Percentiles rank a stretch among this genome's conserved stretches.
These are phyloP conservation scores for Willowsia nigromaculata DNA, from an alignment of 2,888 invertebrate genomes.

Conservation along the genomic window DNA sequence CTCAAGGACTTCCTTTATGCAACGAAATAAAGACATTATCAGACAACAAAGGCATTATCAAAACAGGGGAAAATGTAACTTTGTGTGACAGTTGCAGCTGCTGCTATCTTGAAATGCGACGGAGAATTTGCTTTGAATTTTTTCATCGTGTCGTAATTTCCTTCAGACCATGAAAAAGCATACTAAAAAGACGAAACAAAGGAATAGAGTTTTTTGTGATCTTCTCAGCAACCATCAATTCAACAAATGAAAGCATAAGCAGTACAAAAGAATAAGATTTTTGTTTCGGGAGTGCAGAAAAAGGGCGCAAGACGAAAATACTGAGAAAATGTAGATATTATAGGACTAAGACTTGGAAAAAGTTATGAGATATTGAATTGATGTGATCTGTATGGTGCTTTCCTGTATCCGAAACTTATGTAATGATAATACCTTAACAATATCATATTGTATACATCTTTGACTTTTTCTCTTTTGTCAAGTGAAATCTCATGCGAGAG, in stretches of 20 bases:
- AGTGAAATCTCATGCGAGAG: background rate
- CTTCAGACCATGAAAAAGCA: background rate
- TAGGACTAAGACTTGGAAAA: too few species aligned
- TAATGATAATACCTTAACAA: conserved; percentile 36
- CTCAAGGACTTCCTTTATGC: background rate
- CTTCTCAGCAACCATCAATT: background rate
- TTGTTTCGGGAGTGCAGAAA: background rate
- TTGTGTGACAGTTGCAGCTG: conserved; percentile 19
- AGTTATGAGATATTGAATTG: conserved; percentile 20
- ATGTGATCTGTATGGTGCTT: conserved; percentile 33
- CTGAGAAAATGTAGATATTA: conserved; percentile 4
- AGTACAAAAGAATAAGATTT: background rate
- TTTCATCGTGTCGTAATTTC: background rate
- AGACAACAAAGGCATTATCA: background rate
- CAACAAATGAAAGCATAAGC: background rate
- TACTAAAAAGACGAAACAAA: background rate
- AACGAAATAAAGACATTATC: background rate
- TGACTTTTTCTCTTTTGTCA: conserved; percentile 48
- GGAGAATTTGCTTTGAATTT: background rate
- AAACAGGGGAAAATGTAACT: background rate
- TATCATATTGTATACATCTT: conserved; percentile 44
- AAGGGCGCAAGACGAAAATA: background rate
- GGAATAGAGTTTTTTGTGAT: background rate
- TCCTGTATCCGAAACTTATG: background rate
- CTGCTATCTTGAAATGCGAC: background rate